Percentiles rank a stretch among this genome's conserved stretches.
Evolutionary conservation across 2,797 vertebrate species (phyloP).

Genomic region (Aeoliscus strigatus): DNA sequence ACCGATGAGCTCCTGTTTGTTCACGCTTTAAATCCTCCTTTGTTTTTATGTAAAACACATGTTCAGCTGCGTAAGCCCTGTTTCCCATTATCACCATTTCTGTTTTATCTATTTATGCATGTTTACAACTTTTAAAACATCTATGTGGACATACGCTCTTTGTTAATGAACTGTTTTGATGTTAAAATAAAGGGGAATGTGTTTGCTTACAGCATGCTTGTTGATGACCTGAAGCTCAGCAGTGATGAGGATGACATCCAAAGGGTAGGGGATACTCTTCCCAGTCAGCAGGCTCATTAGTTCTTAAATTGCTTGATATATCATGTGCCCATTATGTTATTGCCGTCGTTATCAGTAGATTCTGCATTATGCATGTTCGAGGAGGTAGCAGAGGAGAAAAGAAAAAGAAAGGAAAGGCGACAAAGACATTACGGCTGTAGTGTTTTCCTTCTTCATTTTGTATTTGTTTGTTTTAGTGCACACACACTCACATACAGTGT

Average conservation of each 20-base stretch:
- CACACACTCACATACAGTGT: slow-evolving; percentile 13
- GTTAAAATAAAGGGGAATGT: not conserved
- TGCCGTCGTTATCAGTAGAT: slow-evolving; percentile 1
- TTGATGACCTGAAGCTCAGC: slow-evolving; percentile 94
- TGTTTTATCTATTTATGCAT: too few species aligned
- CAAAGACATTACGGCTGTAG: not conserved
- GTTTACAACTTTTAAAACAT: too few species aligned
- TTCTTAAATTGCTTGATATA: not conserved
- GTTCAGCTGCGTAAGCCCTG: slow-evolving; percentile 18
- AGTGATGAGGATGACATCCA: slow-evolving; percentile 93
- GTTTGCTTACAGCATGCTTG: slow-evolving; percentile 83
- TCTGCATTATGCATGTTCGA: not conserved
- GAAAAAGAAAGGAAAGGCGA: not conserved
- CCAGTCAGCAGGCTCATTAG: too few species aligned
- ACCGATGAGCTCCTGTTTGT: slow-evolving; percentile 51
- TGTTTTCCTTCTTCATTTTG: slow-evolving; percentile 11
- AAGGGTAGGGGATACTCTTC: slow-evolving; percentile 69
- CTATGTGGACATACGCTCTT: too few species aligned
- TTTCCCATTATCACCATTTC: slow-evolving; percentile 11
- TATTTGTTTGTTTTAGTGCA: slow-evolving; percentile 20
- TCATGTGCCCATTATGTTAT: not conserved
- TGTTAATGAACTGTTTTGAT: too few species aligned
- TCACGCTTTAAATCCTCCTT: slow-evolving; percentile 47
- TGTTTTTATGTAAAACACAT: slow-evolving; percentile 53
- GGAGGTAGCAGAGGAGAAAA: not conserved